Evolutionary conservation across 2,113 vertebrate genomes (phyloP), one percentile per base, ranked within the genome.

Genomic region (Corythoichthys intestinalis): DNA sequence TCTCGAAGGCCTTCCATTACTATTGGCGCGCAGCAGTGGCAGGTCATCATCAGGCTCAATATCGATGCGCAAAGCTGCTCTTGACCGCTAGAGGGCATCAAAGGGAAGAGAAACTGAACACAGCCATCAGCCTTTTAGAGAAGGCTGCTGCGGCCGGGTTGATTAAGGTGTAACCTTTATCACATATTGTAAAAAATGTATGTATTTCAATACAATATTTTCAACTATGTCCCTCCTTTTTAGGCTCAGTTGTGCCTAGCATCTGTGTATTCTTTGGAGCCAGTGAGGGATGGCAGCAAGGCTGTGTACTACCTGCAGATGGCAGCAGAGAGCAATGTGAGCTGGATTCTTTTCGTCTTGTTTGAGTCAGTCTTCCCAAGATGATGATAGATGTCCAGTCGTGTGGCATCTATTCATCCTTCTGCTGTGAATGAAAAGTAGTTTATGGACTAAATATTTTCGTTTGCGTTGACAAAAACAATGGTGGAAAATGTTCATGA

Each of bases 201-300:
- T 12, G 17, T 11, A 20, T 54, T 28, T 34, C 20, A 0, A 10
- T 28, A 44, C 41, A 44, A 28, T 56, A 7, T 12, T 56, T 20
- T 62, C 2, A 34, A n/a, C 17, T 14, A 28, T 52, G 39, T 57
- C 0, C 34, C 28, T 48, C 56, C 54, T 20, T 3, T 50, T 63
- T 73, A 99, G 97, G 96, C 97, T 56, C 96, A 98, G 84, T 84
- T 95, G 67, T 96, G 93, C 67, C 93, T 99, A 4, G 94, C 95
- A 2, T 94, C 94, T 0, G 77, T 97, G 53, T 94, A 92, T 70
- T 87, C 93, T 71, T 93, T 85, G 80, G 90, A 90, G 53, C 78
- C 90, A 0, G 71, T 90, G 35, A 81, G 85, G 66, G 87, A 94
- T 8, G 83, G 88, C 3, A 73, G 73, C 67, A 93, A 73, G 77